Base-by-base conservation (phyloP, 2,888 invertebrate species). In the Aleiodes alternator region DNA sequence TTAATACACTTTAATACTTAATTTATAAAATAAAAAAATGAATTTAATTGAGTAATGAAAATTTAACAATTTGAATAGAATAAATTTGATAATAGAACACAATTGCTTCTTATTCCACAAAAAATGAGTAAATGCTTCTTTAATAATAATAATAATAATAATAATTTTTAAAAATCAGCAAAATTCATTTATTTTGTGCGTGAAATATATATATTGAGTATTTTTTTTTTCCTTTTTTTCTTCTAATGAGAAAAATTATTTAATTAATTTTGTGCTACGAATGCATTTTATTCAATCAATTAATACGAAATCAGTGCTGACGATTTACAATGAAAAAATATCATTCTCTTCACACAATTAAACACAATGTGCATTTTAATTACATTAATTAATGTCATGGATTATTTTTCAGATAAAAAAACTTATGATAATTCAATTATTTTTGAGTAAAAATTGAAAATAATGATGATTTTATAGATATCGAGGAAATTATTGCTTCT, bases 21-120 rank as follows among this genome's bases (percentile, higher is more conserved):
- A 43, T 8, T 43, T 0, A 43, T 0, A 43, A 8, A 43, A 43
- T 7, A 8, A 43, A 38, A 38, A 23, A 23, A 23, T 23, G 23
- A 23, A 43, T 43, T 11, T 3, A 43, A 43, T 43, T 3, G 9
- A 43, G 9, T 11, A 43, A 43, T 43, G 38, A 38, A 38, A 7
- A 43, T 43, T 43, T 9, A 43, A 43, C 43, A 43, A 43, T 43
- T 43, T 43, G 43, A 4, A 43, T 43, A 43, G 9, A 59, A 57
- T 72, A 75, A 16, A 69, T 78, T 79, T 48, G 75, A 76, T 76
- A 76, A 78, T 75, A 73, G 69, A 79, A 78, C 73, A 78, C 72
- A 74, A 3, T 34, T 23, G 69, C 72, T 34, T 64, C 75, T 74
- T 61, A 72, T 43, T 16, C 38, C 72, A 43, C 68, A 38, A 57